Conservation (phyloP, 2,888 invertebrate genomes). For the Charanyca ferruginea region DNA sequence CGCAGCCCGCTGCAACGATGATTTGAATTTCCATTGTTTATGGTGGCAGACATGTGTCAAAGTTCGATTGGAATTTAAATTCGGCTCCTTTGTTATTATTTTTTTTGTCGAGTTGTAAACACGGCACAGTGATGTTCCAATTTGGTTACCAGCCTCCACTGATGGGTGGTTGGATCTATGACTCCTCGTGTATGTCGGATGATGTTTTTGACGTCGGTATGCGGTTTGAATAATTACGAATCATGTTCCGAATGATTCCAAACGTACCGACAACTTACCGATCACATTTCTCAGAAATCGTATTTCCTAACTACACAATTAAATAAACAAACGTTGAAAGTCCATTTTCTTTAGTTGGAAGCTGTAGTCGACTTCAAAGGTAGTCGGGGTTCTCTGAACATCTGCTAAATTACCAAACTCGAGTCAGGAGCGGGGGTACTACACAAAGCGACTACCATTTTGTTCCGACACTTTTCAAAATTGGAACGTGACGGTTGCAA, state of each 20-base stretch:
- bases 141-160: conserved; percentile 85
- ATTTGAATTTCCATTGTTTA: conserved; percentile 91
- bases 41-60: conserved; percentile 92
- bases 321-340: conserved; percentile 65
- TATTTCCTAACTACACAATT: conserved; percentile 48
- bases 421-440: conserved; percentile 78
- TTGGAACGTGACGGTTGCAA: conserved; percentile 91
- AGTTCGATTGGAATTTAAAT: conserved; percentile 91
- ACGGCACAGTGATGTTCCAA: conserved; percentile 90
- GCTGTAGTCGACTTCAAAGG: conserved; percentile 81
- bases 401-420: conserved; percentile 89
- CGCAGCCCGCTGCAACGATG: conserved; percentile 86
- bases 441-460: conserved; percentile 90
- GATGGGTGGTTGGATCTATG: conserved; percentile 87
- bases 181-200: conserved; percentile 81
- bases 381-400: conserved; percentile 74
- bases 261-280: conserved; percentile 67
- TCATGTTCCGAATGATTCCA: conserved; percentile 77
- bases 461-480: conserved; percentile 91
- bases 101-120: conserved; percentile 91
- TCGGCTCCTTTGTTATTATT: conserved; percentile 90
- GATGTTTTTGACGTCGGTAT: conserved; percentile 89
- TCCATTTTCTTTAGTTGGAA: conserved; percentile 70
- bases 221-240: conserved; percentile 88
- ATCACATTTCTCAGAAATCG: conserved; percentile 62